Percentiles rank a stretch among this genome's conserved stretches.
Evolutionary conservation across 2,888 invertebrate species (phyloP).

Genomic region (Melikaiella ostensackeni): DNA sequence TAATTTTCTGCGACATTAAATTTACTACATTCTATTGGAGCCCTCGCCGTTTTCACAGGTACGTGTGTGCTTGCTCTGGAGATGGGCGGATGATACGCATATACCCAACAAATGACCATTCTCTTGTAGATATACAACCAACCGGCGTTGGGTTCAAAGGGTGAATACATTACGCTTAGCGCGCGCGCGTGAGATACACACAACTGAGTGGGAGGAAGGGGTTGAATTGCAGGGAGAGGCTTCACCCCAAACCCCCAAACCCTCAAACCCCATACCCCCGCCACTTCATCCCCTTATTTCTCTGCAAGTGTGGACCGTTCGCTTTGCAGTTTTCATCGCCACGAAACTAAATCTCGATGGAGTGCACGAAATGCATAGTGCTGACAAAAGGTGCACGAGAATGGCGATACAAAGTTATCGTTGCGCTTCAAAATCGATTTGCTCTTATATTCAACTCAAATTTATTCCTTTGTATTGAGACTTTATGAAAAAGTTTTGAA

Average conservation of each 20-base stretch:
- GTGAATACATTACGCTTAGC: slow-evolving; percentile 53
- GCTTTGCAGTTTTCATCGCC: slow-evolving; percentile 34
- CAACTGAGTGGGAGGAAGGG: slow-evolving; percentile 42
- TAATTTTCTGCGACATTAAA: slow-evolving; percentile 33
- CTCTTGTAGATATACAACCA: slow-evolving; percentile 53
- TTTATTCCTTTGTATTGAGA: slow-evolving; percentile 35
- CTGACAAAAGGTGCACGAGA: slow-evolving; percentile 28
- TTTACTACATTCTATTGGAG: slow-evolving; percentile 25
- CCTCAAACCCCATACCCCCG: slow-evolving; percentile 41
- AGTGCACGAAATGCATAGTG: slow-evolving; percentile 19
- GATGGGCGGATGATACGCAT: slow-evolving; percentile 42
- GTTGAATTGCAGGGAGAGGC: slow-evolving; percentile 12
- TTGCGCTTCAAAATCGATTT: slow-evolving; percentile 23
- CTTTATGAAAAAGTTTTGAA: slow-evolving; percentile 32
- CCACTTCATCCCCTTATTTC: slow-evolving; percentile 44
- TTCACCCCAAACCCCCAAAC: slow-evolving; percentile 51
- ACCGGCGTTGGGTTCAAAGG: slow-evolving; percentile 54
- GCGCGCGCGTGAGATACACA: slow-evolving; percentile 40
- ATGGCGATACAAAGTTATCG: slow-evolving; percentile 18
- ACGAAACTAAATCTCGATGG: slow-evolving; percentile 36
- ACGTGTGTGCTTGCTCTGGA: slow-evolving; percentile 29
- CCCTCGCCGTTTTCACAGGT: slow-evolving; percentile 29
- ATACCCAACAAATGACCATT: slow-evolving; percentile 60
- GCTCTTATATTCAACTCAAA: slow-evolving; percentile 18
- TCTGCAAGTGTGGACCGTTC: slow-evolving; percentile 46